Percentiles rank a stretch among this genome's conserved stretches.
These are phyloP conservation scores for Cottus gobio DNA, from an alignment of 2,113 vertebrate genomes.

Conservation along the genomic window DNA sequence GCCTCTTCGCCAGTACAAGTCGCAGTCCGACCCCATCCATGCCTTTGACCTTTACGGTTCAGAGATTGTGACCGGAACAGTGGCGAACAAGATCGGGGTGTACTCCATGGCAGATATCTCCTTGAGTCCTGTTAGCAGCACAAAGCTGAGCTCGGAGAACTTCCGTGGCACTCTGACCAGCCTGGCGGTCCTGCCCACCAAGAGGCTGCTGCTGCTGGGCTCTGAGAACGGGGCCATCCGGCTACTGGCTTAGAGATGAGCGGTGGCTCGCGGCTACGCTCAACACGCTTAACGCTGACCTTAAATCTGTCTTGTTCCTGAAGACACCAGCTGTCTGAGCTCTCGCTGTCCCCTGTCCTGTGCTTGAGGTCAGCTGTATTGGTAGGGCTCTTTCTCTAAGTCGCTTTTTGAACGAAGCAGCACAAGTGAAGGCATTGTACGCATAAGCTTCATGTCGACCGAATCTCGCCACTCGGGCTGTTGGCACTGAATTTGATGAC, in stretches of 20 bases:
- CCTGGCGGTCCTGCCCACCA: constrained; percentile 93
- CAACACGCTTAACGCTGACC: constrained; percentile 33
- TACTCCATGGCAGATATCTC: constrained; percentile 93
- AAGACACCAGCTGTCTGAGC: constrained; percentile 41
- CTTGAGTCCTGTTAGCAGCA: constrained; percentile 86
- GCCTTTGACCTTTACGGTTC: constrained; percentile 93
- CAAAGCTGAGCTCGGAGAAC: constrained; percentile 97
- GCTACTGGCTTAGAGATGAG: constrained; percentile 86
- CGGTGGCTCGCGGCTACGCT: constrained; percentile 24
- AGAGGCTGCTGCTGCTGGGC: constrained; percentile 95
- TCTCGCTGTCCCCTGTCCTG: constrained; percentile 35
- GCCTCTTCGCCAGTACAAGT: constrained; percentile 92
- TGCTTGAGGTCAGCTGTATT: constrained; percentile 37
- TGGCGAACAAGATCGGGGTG: constrained; percentile 95
- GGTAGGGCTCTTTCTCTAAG: constrained; percentile 30
- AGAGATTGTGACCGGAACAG: constrained; percentile 92
- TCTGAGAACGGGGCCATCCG: constrained; percentile 94
- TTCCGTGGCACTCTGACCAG: constrained; percentile 96
- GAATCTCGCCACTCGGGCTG: constrained; percentile 52
- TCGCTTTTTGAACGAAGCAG: constrained; percentile 52
- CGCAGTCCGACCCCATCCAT: constrained; percentile 92
- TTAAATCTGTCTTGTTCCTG: constrained; percentile 39
- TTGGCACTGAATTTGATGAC: constrained; percentile 54
- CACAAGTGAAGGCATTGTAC: constrained; percentile 52
- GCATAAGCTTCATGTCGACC: constrained; percentile 44